Conservation (phyloP, 2,888 invertebrate genomes). For the Standfussiana lucernea region DNA sequence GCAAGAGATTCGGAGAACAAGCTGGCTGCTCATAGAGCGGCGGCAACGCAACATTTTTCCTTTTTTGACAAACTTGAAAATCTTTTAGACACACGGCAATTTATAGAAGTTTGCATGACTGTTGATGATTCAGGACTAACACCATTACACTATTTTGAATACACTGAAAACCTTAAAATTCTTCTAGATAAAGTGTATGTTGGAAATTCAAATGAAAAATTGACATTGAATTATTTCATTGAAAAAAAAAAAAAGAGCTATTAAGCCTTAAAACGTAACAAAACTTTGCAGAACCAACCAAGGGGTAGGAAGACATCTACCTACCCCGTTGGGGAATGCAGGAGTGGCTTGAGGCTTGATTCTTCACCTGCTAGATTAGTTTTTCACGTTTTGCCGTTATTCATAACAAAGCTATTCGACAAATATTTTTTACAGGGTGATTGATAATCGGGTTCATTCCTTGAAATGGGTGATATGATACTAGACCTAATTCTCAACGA, state of each 20-base stretch:
- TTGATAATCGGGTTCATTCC: no score
- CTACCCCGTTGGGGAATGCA: background rate
- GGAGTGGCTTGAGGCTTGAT: background rate
- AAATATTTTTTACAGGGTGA: no score
- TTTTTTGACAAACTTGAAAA: constrained; percentile 44
- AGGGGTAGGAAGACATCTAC: background rate
- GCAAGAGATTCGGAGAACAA: constrained; percentile 30
- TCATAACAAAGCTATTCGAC: background rate
- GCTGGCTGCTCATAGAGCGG: constrained; percentile 41
- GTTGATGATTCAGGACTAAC: constrained; percentile 35
- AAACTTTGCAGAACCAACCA: background rate
- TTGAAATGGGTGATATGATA: no score
- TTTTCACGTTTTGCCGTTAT: background rate
- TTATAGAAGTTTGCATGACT: constrained; percentile 23
- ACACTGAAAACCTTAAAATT: background rate
- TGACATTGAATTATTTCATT: constrained; percentile 7
- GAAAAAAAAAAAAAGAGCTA: background rate
- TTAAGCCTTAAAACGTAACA: background rate
- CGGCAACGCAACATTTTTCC: constrained; percentile 6
- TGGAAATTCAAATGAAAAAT: constrained; percentile 4
- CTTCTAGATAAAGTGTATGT: constrained; percentile 33
- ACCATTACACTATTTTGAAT: constrained; percentile 38
- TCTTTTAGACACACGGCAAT: constrained; percentile 20
- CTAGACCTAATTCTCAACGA: no score
- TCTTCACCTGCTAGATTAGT: no score